Evolutionary conservation across 2,888 invertebrate genomes (phyloP).

Genomic region (Oasisia sp.): DNA sequence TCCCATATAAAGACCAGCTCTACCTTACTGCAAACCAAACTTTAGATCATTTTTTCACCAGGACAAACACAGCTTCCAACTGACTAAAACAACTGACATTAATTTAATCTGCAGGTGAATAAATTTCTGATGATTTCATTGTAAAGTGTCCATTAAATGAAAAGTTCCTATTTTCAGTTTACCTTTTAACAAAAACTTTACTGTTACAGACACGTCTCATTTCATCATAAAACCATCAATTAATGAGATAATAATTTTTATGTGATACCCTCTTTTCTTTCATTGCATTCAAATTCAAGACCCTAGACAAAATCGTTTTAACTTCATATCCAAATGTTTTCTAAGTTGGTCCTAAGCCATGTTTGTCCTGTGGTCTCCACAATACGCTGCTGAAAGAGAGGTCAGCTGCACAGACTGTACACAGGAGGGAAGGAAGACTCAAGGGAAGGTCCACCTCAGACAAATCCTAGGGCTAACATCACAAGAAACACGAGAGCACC

Average conservation of each 20-base stretch:
- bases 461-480: background rate
- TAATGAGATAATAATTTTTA: no score
- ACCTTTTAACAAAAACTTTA: no score
- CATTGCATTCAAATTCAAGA: background rate
- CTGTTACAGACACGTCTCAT: no score
- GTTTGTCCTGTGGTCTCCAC: background rate
- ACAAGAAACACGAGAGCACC: background rate
- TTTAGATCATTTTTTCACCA: background rate
- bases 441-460: background rate
- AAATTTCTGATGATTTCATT: no score
- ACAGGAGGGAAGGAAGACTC: background rate
- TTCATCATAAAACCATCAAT: no score
- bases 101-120: background rate
- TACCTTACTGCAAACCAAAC: background rate
- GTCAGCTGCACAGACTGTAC: background rate
- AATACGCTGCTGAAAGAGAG: background rate
- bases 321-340: background rate
- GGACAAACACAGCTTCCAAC: background rate
- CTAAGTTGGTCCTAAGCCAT: background rate
- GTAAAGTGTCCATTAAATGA: no score
- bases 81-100: background rate
- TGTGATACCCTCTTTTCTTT: background rate
- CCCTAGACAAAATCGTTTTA: no score
- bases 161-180: no score
- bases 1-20: background rate